phyloP scores from a whole-genome alignment of 2,888 invertebrate genomes.

The Bellardia pandia region DNA sequence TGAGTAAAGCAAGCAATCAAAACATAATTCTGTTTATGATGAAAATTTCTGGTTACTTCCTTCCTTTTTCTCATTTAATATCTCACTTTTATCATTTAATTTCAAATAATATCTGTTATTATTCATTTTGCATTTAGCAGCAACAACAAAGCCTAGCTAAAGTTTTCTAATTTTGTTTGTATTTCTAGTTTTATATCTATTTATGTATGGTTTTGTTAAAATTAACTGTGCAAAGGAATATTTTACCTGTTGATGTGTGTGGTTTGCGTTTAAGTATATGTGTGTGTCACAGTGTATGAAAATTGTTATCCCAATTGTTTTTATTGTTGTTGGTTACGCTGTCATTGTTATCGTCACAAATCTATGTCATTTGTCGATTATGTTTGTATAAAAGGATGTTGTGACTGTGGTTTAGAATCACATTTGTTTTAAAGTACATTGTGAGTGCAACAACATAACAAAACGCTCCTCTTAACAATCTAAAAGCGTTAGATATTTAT shows the following conservation, averaged over 20 bases:
- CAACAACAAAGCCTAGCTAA: background rate
- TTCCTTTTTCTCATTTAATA: background rate
- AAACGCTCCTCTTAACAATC: slow-evolving; percentile 13
- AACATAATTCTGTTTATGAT: slow-evolving; percentile 31
- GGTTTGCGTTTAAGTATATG: background rate
- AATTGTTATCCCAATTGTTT: background rate
- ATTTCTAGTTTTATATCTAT: slow-evolving; percentile 9
- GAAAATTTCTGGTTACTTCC: slow-evolving; percentile 25
- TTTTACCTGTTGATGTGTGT: slow-evolving; percentile 53
- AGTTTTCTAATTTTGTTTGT: slow-evolving; percentile 22
- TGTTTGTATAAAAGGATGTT: slow-evolving; percentile 70
- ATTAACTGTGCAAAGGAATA: slow-evolving; percentile 50
- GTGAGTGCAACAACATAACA: slow-evolving; percentile 50
- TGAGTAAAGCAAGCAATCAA: slow-evolving; percentile 34
- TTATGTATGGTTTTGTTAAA: slow-evolving; percentile 15
- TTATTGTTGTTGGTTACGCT: slow-evolving; percentile 36
- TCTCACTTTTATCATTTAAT: slow-evolving; percentile 22
- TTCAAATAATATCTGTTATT: slow-evolving; percentile 40
- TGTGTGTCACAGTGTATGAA: background rate
- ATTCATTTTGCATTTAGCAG: slow-evolving; percentile 48
- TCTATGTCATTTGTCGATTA: slow-evolving; percentile 16
- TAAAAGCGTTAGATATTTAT: background rate
- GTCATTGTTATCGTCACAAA: slow-evolving; percentile 42
- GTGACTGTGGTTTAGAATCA: slow-evolving; percentile 52
- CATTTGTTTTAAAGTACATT: slow-evolving; percentile 60